A percentile compares a stretch with the other conserved stretches of the same genome.
Evolutionary conservation across 2,113 vertebrate species (phyloP).

Genomic region (Phyllostomus discolor): DNA sequence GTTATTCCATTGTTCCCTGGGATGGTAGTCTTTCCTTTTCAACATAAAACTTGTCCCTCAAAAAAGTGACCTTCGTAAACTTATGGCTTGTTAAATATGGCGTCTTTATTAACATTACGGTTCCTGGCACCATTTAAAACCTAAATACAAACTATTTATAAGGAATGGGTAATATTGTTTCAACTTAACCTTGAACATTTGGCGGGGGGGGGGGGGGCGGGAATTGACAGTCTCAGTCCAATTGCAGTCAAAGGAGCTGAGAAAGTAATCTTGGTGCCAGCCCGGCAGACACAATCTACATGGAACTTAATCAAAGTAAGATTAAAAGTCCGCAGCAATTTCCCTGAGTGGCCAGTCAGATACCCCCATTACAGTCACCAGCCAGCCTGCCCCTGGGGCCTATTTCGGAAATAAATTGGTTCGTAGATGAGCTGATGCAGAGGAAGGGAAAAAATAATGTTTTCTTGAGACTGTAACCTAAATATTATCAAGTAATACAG

Average conservation of each 20-base stretch:
- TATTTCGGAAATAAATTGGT: conserved; percentile 76
- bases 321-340: conserved; percentile 79
- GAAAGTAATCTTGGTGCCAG: conserved; percentile 59
- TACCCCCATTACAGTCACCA: conserved; percentile 55
- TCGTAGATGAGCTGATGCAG: conserved; percentile 63
- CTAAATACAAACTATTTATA: conserved; percentile 2
- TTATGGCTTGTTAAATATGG: neutral
- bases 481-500: conserved; percentile 23
- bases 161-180: conserved; percentile 33
- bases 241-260: conserved; percentile 31
- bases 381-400: conserved; percentile 42
- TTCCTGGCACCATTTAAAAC: conserved; percentile 6
- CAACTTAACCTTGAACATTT: conserved; percentile 60
- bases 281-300: conserved; percentile 69
- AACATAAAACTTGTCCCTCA: neutral
- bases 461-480: conserved; percentile 59
- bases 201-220: too few species aligned
- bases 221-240: conserved; percentile 27
- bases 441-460: conserved; percentile 49
- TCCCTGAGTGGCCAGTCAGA: conserved; percentile 72
- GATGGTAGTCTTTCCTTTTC: neutral
- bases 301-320: conserved; percentile 76
- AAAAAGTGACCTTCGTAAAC: neutral
- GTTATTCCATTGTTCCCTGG: neutral
- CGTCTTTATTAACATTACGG: conserved; percentile 13